Evolutionary conservation across 2,797 vertebrate species (phyloP), one percentile per base, ranked within the genome.

Genomic region (Borostomias antarcticus): DNA sequence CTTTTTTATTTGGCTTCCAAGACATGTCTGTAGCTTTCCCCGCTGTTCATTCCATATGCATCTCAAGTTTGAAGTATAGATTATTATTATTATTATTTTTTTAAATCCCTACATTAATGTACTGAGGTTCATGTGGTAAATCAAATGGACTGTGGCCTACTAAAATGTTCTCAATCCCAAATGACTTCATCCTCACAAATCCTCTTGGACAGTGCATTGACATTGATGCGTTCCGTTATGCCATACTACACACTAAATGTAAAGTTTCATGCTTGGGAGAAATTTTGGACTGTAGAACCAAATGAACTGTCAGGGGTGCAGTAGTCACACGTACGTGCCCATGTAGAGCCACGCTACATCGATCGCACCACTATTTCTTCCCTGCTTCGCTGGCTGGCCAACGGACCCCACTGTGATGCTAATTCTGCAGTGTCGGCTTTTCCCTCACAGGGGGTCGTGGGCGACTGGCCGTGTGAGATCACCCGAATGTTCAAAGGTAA

Each of bases 351-450:
- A 66, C 43, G 32, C 69, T 59, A 73, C 70, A 62, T 91, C 89
- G 89, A 92, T 95, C 93, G 91, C 69, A 69, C n/a, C 86, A 79
- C 77, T 91, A 91, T 93, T 93, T 92, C 90, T 92, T 91, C 84
- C 85, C 69, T 87, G 89, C 89, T 87, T 95, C 88, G 78, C 86
- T 91, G 92, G 86, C 89, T 88, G 86, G 82, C 82, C 90, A 91
- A 92, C 92, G 87, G 84, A 89, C 91, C 89, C 89, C 85, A 81
- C 90, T 92, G 90, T 91, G 85, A 77, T 83, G 88, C 84, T 88
- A 81, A 93, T 93, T 94, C 87, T 89, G 89, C 88, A 82, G 87
- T 88, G 90, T 93, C 90, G 93, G 90, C 93, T 92, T 91, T 45
- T 88, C 94, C 92, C 92, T 89, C 86, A 84, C 78, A 74, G 82